Evolutionary conservation across 2,888 invertebrate species (phyloP).

Genomic region (Drosophila pegasa): DNA sequence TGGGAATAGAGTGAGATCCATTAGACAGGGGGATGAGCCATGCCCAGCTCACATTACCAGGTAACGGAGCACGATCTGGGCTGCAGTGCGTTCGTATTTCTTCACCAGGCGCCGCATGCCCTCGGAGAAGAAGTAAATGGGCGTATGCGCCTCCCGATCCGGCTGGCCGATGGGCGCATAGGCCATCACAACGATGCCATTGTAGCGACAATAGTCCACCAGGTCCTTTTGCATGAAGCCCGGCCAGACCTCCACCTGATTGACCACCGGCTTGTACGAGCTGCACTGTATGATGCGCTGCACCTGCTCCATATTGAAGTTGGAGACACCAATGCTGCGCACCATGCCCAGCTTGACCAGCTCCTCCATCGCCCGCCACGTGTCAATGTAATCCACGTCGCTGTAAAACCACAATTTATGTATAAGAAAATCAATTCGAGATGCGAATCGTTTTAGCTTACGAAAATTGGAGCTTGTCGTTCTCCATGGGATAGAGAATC

Average conservation of each 20-base stretch:
- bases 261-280: constrained; percentile 80
- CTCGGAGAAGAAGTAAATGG: constrained; percentile 83
- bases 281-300: constrained; percentile 79
- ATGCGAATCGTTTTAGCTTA: constrained; percentile 16
- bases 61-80: constrained; percentile 88
- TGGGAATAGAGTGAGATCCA: not conserved
- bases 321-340: constrained; percentile 82
- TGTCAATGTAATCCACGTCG: constrained; percentile 86
- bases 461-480: constrained; percentile 36
- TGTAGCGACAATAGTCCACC: constrained; percentile 88
- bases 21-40: not conserved
- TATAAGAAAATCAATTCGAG: too few species aligned
- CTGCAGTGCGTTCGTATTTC: constrained; percentile 87
- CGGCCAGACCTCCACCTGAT: constrained; percentile 83
- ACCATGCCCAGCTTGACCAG: constrained; percentile 78
- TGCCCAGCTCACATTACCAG: constrained; percentile 83
- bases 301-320: constrained; percentile 82
- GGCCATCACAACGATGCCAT: constrained; percentile 88
- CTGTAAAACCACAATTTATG: constrained; percentile 11
- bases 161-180: constrained; percentile 91
- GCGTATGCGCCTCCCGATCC: constrained; percentile 86
- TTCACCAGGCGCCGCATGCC: constrained; percentile 86
- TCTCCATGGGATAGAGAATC: constrained; percentile 37
- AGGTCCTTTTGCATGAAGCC: constrained; percentile 85
- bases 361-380: constrained; percentile 83